These are phyloP conservation scores for Gila robusta DNA, from an alignment of 2,797 vertebrate species.

Conservation along the genomic window DNA sequence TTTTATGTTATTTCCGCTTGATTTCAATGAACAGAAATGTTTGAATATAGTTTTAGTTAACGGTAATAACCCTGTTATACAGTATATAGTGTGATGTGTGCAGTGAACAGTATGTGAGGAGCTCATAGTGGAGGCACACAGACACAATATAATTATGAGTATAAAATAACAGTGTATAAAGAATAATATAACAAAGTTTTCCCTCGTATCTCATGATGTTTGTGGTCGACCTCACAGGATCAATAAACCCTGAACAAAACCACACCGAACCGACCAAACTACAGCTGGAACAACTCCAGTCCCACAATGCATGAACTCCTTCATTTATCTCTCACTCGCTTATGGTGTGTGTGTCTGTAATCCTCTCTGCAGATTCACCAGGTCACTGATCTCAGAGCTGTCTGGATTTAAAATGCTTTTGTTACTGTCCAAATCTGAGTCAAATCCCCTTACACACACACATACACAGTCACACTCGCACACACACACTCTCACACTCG, in stretches of 20 bases:
- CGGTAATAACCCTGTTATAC: no score
- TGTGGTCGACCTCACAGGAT: background rate
- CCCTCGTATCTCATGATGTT: background rate
- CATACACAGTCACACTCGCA: no score
- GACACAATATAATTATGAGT: background rate
- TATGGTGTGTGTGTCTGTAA: conserved; percentile 18
- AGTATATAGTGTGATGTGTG: background rate
- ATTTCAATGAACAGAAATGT: no score
- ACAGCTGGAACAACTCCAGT: background rate
- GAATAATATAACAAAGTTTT: background rate
- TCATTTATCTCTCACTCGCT: conserved; percentile 2
- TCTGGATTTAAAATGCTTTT: conserved; percentile 43
- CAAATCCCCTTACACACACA: conserved; percentile 24
- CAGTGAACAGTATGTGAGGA: background rate
- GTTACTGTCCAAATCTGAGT: conserved; percentile 30
- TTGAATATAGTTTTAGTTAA: no score
- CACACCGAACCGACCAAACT: background rate
- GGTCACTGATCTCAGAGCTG: conserved; percentile 30
- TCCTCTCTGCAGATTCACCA: conserved; percentile 25
- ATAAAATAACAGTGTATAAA: background rate
- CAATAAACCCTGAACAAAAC: conserved; percentile 17
- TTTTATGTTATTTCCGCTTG: no score
- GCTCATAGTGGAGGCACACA: background rate
- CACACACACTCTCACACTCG: no score
- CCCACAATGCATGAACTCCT: background rate